Evolutionary conservation across 2,113 vertebrate genomes (phyloP).

Genomic region (Cisticola juncidis): DNA sequence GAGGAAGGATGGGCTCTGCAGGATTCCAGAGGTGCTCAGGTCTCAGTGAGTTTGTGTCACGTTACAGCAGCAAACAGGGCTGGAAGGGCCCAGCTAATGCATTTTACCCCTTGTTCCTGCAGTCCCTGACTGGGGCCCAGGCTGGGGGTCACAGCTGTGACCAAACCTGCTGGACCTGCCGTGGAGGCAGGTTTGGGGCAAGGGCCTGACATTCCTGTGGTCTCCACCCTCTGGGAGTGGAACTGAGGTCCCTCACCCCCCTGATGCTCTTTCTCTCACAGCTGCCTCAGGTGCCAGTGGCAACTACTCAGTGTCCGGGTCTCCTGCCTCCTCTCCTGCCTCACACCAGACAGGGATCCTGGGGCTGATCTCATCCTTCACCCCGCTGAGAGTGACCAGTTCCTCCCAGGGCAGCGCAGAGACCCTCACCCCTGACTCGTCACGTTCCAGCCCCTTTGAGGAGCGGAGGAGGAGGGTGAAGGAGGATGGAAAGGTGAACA

Average conservation of each 20-base stretch:
- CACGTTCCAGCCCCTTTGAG: background rate
- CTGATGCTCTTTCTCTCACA: background rate
- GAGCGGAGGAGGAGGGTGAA: conserved; percentile 38
- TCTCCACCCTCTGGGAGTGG: fast-evolving
- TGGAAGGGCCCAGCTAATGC: background rate
- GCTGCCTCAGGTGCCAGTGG: conserved; percentile 39
- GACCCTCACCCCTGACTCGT: background rate
- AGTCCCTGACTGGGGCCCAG: background rate
- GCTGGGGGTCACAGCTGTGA: fast-evolving
- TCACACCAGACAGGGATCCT: background rate
- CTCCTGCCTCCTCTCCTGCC: background rate
- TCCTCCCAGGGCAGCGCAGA: background rate
- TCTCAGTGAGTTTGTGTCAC: background rate
- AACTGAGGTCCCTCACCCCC: background rate
- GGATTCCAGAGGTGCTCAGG: background rate
- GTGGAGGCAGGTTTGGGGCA: background rate
- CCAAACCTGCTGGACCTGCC: background rate
- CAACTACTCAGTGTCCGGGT: background rate
- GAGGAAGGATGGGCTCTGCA: background rate
- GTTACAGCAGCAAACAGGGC: background rate
- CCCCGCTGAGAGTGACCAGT: background rate
- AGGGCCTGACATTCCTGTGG: background rate
- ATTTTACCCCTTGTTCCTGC: background rate
- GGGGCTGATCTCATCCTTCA: background rate
- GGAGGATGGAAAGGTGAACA: conserved; percentile 57